Evolutionary conservation across 1,140 invertebrate genomes (phyloP).

Genomic region (Lordiphosa stackelbergi): DNA sequence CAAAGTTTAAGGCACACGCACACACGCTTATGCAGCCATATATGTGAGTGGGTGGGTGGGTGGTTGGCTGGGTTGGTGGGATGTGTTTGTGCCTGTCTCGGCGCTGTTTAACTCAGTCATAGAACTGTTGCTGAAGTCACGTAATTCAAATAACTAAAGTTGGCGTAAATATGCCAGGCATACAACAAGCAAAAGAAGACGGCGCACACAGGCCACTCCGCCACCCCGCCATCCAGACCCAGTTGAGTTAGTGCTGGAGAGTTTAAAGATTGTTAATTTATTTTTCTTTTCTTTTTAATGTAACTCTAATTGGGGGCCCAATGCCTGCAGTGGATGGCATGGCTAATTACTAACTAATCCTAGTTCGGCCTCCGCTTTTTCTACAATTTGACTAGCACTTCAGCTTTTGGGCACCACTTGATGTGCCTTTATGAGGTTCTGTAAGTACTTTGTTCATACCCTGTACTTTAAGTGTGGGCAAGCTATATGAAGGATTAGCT

Average conservation of each 20-base stretch:
- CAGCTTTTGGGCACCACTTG: slow-evolving; percentile 11
- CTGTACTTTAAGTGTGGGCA: too few species aligned
- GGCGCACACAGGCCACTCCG: not conserved
- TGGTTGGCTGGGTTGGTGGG: slow-evolving; percentile 12
- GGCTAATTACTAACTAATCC: slow-evolving; percentile 10
- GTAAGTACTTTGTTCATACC: not conserved
- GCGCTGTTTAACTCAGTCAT: slow-evolving; percentile 54
- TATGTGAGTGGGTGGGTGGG: slow-evolving; percentile 19
- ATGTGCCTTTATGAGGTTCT: slow-evolving; percentile 12
- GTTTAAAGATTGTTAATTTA: slow-evolving; percentile 47
- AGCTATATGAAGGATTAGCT: too few species aligned
- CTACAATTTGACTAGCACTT: slow-evolving; percentile 30
- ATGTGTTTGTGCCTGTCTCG: slow-evolving; percentile 12
- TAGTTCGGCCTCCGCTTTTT: not conserved
- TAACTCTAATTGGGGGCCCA: not conserved
- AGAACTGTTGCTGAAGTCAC: slow-evolving; percentile 73
- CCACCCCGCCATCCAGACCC: not conserved
- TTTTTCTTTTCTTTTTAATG: not conserved
- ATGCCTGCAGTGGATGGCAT: not conserved
- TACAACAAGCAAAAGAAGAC: slow-evolving; percentile 12
- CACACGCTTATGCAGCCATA: slow-evolving; percentile 12
- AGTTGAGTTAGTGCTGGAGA: slow-evolving; percentile 44
- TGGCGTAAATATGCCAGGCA: slow-evolving; percentile 72
- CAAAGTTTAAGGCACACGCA: slow-evolving; percentile 33
- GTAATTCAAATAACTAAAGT: slow-evolving; percentile 75